phyloP scores from a whole-genome alignment of 2,797 vertebrate genomes.

The Mormyrops attenuatus region DNA sequence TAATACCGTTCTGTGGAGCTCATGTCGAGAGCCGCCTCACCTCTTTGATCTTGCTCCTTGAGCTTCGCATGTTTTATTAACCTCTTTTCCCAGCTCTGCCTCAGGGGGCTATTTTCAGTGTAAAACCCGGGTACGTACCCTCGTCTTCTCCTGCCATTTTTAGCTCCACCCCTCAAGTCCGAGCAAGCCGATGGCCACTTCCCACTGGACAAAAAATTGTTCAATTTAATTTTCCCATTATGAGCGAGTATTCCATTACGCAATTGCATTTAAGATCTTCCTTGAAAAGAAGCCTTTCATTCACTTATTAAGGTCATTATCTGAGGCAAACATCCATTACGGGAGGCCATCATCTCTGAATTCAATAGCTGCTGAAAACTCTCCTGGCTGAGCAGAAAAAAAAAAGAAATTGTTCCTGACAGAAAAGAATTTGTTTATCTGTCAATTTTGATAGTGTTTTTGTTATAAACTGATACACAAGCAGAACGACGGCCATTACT shows the following conservation, averaged over 20 bases:
- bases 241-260: background rate
- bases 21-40: background rate
- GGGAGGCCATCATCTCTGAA: background rate
- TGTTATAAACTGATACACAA: background rate
- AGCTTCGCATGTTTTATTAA: background rate
- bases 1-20: background rate
- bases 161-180: background rate
- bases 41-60: background rate
- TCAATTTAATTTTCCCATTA: background rate
- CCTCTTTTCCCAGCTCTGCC: background rate
- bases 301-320: background rate
- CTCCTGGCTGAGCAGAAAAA: background rate
- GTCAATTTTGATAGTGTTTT: background rate
- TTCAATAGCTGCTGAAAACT: conserved; percentile 3
- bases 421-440: background rate
- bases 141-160: background rate
- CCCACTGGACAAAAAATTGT: background rate
- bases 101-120: background rate
- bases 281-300: background rate
- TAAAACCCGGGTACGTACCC: background rate
- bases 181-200: background rate
- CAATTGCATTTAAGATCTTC: background rate
- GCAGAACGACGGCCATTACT: background rate
- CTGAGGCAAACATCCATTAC: background rate
- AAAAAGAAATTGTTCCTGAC: background rate